These are phyloP conservation scores for Pseudomyrmex flavicornis DNA, from an alignment of 1,140 invertebrate genomes.

Conservation along the genomic window DNA sequence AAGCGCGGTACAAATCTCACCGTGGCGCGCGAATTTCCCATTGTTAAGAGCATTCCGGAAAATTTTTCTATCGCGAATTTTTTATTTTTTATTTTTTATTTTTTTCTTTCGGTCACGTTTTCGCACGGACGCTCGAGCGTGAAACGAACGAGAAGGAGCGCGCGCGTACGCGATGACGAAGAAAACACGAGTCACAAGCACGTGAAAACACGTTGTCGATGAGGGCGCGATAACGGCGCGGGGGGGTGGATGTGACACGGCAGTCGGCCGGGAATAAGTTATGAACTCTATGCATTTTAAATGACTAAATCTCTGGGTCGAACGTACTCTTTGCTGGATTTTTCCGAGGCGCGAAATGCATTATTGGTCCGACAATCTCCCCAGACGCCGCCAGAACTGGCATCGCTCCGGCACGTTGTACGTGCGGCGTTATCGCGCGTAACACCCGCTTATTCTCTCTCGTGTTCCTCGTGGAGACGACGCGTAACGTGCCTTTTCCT, in stretches of 20 bases:
- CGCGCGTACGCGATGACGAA: constrained; percentile 11
- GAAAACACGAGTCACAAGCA: constrained; percentile 50
- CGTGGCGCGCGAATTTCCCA: constrained; percentile 11
- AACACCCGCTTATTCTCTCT: constrained; percentile 48
- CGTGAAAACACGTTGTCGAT: constrained; percentile 60
- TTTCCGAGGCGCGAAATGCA: constrained; percentile 75
- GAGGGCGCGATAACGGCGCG: constrained; percentile 1
- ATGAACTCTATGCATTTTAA: constrained; percentile 83
- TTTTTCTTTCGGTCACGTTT: constrained; percentile 31
- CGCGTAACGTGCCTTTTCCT: constrained; percentile 22
- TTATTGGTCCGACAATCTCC: constrained; percentile 80
- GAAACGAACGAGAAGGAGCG: background rate
- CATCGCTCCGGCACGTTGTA: constrained; percentile 45
- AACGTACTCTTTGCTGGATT: constrained; percentile 76
- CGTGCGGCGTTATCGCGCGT: constrained; percentile 63
- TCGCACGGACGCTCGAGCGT: constrained; percentile 7
- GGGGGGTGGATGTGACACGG: constrained; percentile 21
- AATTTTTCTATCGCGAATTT: constrained; percentile 31
- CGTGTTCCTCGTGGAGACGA: constrained; percentile 12
- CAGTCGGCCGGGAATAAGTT: constrained; percentile 79
- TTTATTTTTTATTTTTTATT: background rate
- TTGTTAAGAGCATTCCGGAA: constrained; percentile 15
- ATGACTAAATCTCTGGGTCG: constrained; percentile 81
- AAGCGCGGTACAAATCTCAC: constrained; percentile 17
- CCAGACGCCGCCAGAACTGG: constrained; percentile 38